Evolutionary conservation across 2,888 invertebrate species (phyloP), one percentile per base, ranked within the genome.

Genomic region (Malthinus flaveolus): DNA sequence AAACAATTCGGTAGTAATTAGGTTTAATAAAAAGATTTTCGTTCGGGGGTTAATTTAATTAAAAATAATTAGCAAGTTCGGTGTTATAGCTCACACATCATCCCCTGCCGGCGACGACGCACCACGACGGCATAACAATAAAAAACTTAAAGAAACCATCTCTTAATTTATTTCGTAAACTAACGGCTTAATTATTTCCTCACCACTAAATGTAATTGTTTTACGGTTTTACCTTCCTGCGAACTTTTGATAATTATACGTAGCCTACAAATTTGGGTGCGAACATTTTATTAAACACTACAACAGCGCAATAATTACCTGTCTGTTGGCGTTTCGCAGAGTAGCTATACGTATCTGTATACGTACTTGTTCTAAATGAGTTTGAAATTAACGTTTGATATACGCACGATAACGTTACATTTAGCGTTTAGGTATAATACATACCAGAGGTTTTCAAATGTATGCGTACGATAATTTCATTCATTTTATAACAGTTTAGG

Each of bases 171-270:
- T 10, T 42, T 42, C 23, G 39, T 42, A 42, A 42, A 42, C 39
- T 23, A 42, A 10, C 15, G 23, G 39, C 39, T 42, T 42, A 42
- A 42, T 42, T 42, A 42, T 42, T n/a, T 15, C 39, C 9, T 42
- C 39, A 23, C 39, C 39, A 42, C 39, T 42, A 42, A 42, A 42
- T 11, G 39, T 42, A 42, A 42, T 42, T 42, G 39, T 42, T 42
- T 42, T 42, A 42, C 39, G 13, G 39, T 42, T 42, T 42, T 42
- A 42, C 39, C 39, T 42, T 42, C 39, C 13, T 42, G 39, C 39
- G 13, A 42, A 42, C 39, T 42, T 42, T 42, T 42, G 39, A 42
- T 42, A 42, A 42, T 42, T 42, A 42, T 42, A 42, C 39, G 39
- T 42, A 42, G 23, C 39, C 39, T 42, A 42, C 39, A 42, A 42